A percentile compares a stretch with the other conserved stretches of the same genome.
Evolutionary conservation across 2,797 vertebrate genomes (phyloP).

Genomic region (Pristis pectinata): DNA sequence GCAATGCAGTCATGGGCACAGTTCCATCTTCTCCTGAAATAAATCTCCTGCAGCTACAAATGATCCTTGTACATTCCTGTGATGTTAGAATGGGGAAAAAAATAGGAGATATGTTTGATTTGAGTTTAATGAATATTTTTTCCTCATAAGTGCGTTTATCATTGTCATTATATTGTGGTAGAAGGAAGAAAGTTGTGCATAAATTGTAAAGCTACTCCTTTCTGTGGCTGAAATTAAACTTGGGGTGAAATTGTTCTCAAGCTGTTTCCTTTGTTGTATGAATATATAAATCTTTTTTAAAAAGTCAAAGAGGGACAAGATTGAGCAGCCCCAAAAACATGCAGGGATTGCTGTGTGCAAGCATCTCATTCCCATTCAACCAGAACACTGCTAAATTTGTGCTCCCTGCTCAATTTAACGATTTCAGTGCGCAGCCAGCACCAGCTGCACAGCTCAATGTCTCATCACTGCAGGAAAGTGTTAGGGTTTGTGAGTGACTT

Average conservation of each 20-base stretch:
- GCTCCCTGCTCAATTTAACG: too few relatives aligned
- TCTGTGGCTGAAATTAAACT: constrained; percentile 56
- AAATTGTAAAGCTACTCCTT: constrained; percentile 53
- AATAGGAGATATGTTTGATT: constrained; percentile 48
- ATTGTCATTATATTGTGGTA: constrained; percentile 56
- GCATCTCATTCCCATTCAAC: too few relatives aligned
- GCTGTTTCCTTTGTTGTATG: neutral
- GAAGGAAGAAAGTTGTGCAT: constrained; percentile 55
- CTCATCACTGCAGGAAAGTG: too few relatives aligned
- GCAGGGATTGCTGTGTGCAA: too few relatives aligned
- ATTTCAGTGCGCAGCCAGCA: too few relatives aligned
- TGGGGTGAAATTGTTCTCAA: constrained; percentile 44
- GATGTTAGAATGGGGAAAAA: constrained; percentile 43
- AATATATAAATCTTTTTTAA: constrained; percentile 9
- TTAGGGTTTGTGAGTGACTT: too few relatives aligned
- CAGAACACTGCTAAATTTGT: too few relatives aligned
- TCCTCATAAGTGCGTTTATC: constrained; percentile 57
- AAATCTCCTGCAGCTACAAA: constrained; percentile 49
- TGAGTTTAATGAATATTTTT: constrained; percentile 60
- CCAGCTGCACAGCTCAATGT: too few relatives aligned
- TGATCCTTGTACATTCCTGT: constrained; percentile 42
- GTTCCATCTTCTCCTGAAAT: constrained; percentile 48
- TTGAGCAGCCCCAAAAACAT: too few relatives aligned
- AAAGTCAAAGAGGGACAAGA: too few relatives aligned
- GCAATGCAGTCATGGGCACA: constrained; percentile 47